Evolutionary conservation across 2,113 vertebrate genomes (phyloP).

Genomic region (Anguilla japonica): DNA sequence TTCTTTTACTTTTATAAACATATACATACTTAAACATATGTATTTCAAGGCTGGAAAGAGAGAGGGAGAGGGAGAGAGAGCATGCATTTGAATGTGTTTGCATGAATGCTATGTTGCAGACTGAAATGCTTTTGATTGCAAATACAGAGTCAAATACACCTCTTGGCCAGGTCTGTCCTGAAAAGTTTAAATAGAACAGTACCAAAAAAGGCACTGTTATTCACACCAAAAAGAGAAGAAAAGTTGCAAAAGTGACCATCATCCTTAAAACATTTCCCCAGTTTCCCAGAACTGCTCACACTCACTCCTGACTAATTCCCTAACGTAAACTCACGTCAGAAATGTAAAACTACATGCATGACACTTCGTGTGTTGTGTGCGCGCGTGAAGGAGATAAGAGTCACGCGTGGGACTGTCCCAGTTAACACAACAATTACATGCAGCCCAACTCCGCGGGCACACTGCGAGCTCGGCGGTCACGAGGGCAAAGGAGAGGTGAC

Average conservation of each 20-base stretch:
- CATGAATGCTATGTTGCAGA: too few relatives aligned
- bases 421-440: neutral
- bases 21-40: too few relatives aligned
- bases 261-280: neutral
- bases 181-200: too few relatives aligned
- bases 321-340: neutral
- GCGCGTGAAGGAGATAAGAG: neutral
- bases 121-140: too few relatives aligned
- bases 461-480: constrained; percentile 16
- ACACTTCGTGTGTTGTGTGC: too few relatives aligned
- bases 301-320: neutral
- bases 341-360: neutral
- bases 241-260: neutral
- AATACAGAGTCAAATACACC: too few relatives aligned
- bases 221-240: neutral
- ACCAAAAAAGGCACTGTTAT: too few relatives aligned
- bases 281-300: neutral
- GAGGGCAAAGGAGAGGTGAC: constrained; percentile 52
- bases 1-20: too few relatives aligned
- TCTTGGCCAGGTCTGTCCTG: too few relatives aligned
- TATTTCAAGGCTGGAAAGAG: too few relatives aligned
- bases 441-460: neutral
- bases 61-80: too few relatives aligned
- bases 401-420: neutral
- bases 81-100: too few relatives aligned